Percentiles rank a stretch among this genome's conserved stretches.
phyloP scores from a whole-genome alignment of 2,888 invertebrate species.

The Machimus atricapillus region DNA sequence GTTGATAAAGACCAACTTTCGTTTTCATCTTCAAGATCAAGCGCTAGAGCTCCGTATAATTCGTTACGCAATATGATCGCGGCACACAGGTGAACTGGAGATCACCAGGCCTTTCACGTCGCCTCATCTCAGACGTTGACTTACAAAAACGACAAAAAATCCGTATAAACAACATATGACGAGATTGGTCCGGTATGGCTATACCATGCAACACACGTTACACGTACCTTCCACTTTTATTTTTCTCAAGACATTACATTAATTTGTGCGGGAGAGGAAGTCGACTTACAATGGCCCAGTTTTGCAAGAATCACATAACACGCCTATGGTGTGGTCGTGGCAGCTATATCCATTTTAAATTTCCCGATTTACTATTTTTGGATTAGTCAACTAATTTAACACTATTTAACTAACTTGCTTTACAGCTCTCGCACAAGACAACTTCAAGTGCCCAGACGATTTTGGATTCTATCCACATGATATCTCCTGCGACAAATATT shows the following conservation, averaged over 20 bases:
- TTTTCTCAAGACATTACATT: not conserved
- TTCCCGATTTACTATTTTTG: not conserved
- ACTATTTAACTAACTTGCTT: conserved; percentile 49
- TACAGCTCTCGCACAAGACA: conserved; percentile 78
- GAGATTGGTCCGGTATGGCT: not conserved
- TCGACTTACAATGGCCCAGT: not conserved
- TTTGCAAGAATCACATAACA: conserved; percentile 9
- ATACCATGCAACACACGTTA: not conserved
- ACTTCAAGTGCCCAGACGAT: conserved; percentile 92
- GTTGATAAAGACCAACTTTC: conserved; percentile 20
- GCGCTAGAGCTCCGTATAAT: not conserved
- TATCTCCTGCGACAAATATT: conserved; percentile 91
- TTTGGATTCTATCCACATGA: conserved; percentile 94
- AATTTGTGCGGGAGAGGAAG: not conserved
- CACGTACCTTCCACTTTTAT: not conserved
- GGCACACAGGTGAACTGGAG: not conserved
- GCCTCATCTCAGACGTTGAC: not conserved
- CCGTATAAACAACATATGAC: not conserved
- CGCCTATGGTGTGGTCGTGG: not conserved
- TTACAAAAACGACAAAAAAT: not conserved
- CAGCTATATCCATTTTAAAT: conserved; percentile 2
- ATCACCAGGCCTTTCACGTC: conserved; percentile 10
- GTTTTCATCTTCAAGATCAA: conserved; percentile 38
- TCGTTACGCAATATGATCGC: not conserved
- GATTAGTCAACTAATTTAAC: not conserved